These are phyloP conservation scores for Oophaga sylvatica DNA, from an alignment of 2,797 vertebrate genomes.

Conservation along the genomic window DNA sequence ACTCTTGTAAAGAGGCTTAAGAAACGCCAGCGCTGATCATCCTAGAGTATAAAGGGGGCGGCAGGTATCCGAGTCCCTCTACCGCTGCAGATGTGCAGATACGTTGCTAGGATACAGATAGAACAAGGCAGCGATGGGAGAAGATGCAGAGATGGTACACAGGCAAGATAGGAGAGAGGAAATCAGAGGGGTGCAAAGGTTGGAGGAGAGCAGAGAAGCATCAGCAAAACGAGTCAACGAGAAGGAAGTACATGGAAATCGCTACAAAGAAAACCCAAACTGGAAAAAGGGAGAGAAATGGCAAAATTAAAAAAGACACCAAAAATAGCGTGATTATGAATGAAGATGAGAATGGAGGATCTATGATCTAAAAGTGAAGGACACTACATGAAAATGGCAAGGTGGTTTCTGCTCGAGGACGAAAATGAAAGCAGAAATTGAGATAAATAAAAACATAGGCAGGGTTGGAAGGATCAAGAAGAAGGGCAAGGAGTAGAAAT, in stretches of 20 bases:
- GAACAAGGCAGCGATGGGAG: constrained; percentile 45
- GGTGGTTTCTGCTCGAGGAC: not conserved
- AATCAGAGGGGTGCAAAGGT: constrained; percentile 29
- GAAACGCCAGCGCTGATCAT: constrained; percentile 31
- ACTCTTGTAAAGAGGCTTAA: constrained; percentile 48
- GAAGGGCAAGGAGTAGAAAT: constrained; percentile 4
- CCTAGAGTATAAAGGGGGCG: constrained; percentile 24
- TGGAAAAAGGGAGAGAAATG: not conserved
- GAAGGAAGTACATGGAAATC: not conserved
- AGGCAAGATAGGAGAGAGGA: constrained; percentile 37
- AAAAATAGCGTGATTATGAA: not conserved
- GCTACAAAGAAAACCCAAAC: not conserved
- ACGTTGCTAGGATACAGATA: constrained; percentile 57
- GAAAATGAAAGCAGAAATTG: not conserved
- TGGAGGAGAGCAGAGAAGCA: not conserved
- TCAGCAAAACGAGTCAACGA: constrained; percentile 1
- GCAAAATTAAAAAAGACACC: not conserved
- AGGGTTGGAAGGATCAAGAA: not conserved
- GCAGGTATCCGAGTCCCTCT: constrained; percentile 51
- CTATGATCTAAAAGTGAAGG: not conserved
- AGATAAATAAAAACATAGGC: not conserved
- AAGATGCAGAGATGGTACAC: constrained; percentile 50
- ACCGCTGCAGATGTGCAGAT: constrained; percentile 60
- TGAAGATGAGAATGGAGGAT: not conserved
- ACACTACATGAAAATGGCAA: not conserved